phyloP scores from a whole-genome alignment of 2,113 vertebrate species.

The Andinoacara biseriatus region DNA sequence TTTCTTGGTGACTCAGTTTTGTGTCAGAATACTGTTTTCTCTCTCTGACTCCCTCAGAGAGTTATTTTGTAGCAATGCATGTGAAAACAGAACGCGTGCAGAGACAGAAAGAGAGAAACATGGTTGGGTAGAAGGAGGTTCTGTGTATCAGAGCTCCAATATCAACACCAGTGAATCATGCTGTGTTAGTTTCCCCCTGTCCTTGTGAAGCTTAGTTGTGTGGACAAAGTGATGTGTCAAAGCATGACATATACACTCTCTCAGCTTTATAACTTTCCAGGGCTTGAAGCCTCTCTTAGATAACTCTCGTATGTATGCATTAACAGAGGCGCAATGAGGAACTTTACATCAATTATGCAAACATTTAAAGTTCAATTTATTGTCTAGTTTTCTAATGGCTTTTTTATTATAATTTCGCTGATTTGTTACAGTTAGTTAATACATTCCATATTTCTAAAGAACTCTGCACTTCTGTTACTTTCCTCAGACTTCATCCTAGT shows the following conservation, averaged over 20 bases:
- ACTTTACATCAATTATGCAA: background rate
- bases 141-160: background rate
- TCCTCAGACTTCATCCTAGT: constrained; percentile 16
- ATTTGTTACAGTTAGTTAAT: background rate
- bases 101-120: constrained; percentile 1
- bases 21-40: constrained; percentile 18
- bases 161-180: constrained; percentile 53
- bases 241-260: constrained; percentile 26
- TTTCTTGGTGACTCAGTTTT: constrained; percentile 23
- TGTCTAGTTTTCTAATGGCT: background rate
- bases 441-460: background rate
- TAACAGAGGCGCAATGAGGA: background rate
- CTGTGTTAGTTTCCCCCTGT: constrained; percentile 52
- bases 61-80: constrained; percentile 5
- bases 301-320: background rate
- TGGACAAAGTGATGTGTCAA: constrained; percentile 59
- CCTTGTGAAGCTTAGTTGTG: constrained; percentile 57
- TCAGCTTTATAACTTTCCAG: constrained; percentile 35
- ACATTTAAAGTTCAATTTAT: constrained; percentile 1
- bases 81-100: constrained; percentile 22
- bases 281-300: background rate
- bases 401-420: constrained; percentile 4
- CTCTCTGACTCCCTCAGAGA: constrained; percentile 17
- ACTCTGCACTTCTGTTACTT: constrained; percentile 12
- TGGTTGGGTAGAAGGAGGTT: background rate